Base-by-base conservation (phyloP, 1,140 invertebrate species). In the Cepaea nemoralis region DNA sequence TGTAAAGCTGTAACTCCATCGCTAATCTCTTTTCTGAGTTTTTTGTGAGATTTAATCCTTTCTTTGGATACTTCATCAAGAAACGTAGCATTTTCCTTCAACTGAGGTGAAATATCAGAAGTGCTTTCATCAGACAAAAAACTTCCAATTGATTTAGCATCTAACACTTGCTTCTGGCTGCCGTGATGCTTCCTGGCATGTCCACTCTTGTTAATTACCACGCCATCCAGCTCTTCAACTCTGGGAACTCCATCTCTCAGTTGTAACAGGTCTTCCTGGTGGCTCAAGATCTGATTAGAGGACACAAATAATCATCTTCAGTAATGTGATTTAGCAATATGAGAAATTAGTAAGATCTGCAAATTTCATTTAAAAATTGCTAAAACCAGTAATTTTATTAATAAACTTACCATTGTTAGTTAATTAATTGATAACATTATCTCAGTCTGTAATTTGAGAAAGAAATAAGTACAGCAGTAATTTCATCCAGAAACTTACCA, bases 131-230 rank as follows among this genome's bases (percentile, higher is more conserved):
- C 40, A 48, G 71, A 50, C 33, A 33, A n/a, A 16, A 40, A 63
- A 22, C 48, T 33, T 48, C 42, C 10, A 42, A 48, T 8, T 24
- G 71, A 74, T 12, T 48, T 45, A 24, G 71, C 19, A 27, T 74
- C 40, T 31, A 48, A 45, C 1, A 73, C 22, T 16, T 74, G 39
- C 40, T 77, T 63, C 42, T 48, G 19, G 33, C 63, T 59, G 14
- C 55, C 27, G 31, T 24, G 27, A 73, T 77, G 31, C 40, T 83
- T 86, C 70, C 85, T 86, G 31, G 78, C 86, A 71, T 83, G 76
- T 0, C 85, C 86, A 45, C 86, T 71, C 71, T 85, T 88, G 24
- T 87, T 86, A 71, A 89, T 88, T 42, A 88, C 85, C 82, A 89
- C 87, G 14, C 84, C 84, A 31, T 86, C 81, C 1, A 82, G 76